Percentiles rank a stretch among this genome's conserved stretches.
Conservation (phyloP, 1,140 invertebrate genomes). For the Metopolophium dirhodum region DNA sequence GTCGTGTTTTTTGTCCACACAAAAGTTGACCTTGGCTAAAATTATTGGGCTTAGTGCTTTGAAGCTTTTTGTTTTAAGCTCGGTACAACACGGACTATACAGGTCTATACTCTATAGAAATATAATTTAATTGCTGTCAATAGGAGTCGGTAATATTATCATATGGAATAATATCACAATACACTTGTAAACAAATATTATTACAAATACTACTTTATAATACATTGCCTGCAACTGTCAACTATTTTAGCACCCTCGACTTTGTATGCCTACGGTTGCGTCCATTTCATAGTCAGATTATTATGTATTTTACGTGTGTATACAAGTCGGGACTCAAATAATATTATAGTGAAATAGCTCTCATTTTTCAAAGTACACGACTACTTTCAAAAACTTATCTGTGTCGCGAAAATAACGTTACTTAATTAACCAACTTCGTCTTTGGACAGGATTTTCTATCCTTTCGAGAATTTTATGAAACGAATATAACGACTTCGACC, state of each 20-base stretch:
- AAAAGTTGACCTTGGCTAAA: no score
- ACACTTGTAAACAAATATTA: background rate
- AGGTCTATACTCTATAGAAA: background rate
- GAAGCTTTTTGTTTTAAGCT: background rate
- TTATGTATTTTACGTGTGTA: no score
- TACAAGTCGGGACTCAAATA: no score
- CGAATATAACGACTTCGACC: background rate
- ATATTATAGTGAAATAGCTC: no score
- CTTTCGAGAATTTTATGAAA: no score
- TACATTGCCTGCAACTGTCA: background rate
- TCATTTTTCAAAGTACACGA: background rate
- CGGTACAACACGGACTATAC: background rate
- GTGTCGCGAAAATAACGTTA: background rate
- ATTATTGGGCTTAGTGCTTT: background rate
- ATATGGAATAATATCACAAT: background rate
- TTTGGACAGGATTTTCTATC: no score
- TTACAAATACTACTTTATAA: background rate
- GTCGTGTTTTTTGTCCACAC: background rate
- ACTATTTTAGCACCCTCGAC: background rate
- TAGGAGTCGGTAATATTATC: background rate
- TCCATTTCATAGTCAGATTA: background rate
- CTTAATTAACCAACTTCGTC: no score
- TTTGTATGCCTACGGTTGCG: background rate
- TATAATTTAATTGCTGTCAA: background rate
- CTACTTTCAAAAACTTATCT: background rate